Evolutionary conservation across 1,140 invertebrate genomes (phyloP).

Genomic region (Sitodiplosis mosellana): DNA sequence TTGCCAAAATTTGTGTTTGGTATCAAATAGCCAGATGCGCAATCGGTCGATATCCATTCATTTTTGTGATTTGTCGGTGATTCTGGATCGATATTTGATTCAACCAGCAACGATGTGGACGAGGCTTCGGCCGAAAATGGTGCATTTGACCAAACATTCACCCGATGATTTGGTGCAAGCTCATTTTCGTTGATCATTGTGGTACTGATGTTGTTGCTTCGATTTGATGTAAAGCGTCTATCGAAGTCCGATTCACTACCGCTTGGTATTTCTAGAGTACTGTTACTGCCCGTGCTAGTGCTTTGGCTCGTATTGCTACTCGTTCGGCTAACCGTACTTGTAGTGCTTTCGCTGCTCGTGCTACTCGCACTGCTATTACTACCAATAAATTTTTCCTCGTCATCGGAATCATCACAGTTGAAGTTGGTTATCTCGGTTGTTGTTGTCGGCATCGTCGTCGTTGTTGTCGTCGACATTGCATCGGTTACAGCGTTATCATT

Average conservation of each 20-base stretch:
- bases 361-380: background rate
- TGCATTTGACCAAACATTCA: slow-evolving; percentile 16
- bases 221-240: too few relatives aligned
- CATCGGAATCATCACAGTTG: slow-evolving; percentile 4
- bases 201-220: too few relatives aligned
- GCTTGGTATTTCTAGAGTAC: too few relatives aligned
- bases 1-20: slow-evolving; percentile 25
- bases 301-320: too few relatives aligned
- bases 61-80: background rate
- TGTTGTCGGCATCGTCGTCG: too few relatives aligned
- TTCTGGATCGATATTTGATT: slow-evolving; percentile 6
- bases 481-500: slow-evolving; percentile 8
- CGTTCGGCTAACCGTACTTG: too few relatives aligned
- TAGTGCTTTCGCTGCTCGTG: too few relatives aligned
- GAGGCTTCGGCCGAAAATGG: slow-evolving; percentile 13
- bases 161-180: background rate
- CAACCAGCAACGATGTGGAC: slow-evolving; percentile 14
- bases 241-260: too few relatives aligned
- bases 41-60: slow-evolving; percentile 16
- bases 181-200: too few relatives aligned
- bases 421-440: background rate
- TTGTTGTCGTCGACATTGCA: background rate
- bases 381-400: background rate
- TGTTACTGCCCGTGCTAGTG: too few relatives aligned
- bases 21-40: slow-evolving; percentile 22